Evolutionary conservation across 2,113 vertebrate species (phyloP).

Genomic region (Zeus faber): DNA sequence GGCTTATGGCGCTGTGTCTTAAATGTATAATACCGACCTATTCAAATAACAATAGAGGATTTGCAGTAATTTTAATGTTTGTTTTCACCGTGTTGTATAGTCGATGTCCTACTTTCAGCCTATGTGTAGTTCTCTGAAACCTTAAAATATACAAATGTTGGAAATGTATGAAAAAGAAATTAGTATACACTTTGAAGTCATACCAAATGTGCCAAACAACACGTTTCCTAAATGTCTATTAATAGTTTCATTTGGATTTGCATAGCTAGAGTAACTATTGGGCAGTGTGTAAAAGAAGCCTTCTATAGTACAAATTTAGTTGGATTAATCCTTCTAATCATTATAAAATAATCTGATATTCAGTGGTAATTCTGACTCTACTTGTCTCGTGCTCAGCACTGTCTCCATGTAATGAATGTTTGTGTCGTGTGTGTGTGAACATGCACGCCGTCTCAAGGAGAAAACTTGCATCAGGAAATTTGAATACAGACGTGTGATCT

Average conservation of each 20-base stretch:
- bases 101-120: slow-evolving; percentile 59
- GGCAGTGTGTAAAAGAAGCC: slow-evolving; percentile 32
- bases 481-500: slow-evolving; percentile 27
- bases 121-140: slow-evolving; percentile 64
- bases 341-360: slow-evolving; percentile 51
- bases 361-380: slow-evolving; percentile 44
- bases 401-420: slow-evolving; percentile 26
- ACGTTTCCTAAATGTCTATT: slow-evolving; percentile 41
- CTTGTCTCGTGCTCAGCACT: slow-evolving; percentile 52
- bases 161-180: slow-evolving; percentile 67
- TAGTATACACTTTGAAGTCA: slow-evolving; percentile 55
- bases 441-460: slow-evolving; percentile 26
- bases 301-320: slow-evolving; percentile 47
- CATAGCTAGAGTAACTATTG: slow-evolving; percentile 66
- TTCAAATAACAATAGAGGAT: slow-evolving; percentile 57
- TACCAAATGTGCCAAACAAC: slow-evolving; percentile 40
- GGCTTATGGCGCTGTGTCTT: slow-evolving; percentile 44
- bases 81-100: slow-evolving; percentile 64
- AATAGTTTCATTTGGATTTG: slow-evolving; percentile 64
- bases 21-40: slow-evolving; percentile 51
- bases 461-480: slow-evolving; percentile 25
- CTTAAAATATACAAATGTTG: slow-evolving; percentile 63
- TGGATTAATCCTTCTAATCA: slow-evolving; percentile 64
- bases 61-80: slow-evolving; percentile 55
- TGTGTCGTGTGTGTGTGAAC: slow-evolving; percentile 20